Conservation (phyloP, 2,888 invertebrate species). For the Tubulanus polymorphus region DNA sequence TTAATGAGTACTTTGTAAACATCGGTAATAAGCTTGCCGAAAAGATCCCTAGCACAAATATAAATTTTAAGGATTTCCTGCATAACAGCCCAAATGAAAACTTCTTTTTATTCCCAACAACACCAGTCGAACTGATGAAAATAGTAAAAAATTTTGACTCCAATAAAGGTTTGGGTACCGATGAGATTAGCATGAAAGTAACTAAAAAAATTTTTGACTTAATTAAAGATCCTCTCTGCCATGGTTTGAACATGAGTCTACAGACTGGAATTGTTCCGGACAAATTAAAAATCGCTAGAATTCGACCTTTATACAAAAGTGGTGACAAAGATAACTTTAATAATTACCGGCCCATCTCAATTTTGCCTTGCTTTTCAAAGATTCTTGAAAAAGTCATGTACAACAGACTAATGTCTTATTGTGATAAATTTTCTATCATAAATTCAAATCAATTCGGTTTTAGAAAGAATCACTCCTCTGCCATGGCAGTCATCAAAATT, state of each 20-base stretch:
- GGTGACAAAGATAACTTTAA: not conserved
- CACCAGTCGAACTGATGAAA: not conserved
- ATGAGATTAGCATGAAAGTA: not conserved
- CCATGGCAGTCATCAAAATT: not conserved
- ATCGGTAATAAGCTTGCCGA: no score
- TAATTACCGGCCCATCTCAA: constrained; percentile 2
- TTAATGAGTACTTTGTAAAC: no score
- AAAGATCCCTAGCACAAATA: no score
- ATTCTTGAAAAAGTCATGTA: constrained; percentile 2
- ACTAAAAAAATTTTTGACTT: not conserved
- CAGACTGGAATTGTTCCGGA: not conserved
- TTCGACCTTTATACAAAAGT: not conserved
- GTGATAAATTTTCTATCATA: not conserved
- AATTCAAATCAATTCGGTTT: not conserved
- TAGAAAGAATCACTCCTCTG: not conserved
- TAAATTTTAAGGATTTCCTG: no score
- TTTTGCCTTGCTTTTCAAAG: constrained; percentile 1
- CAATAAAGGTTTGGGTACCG: not conserved
- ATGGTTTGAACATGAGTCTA: not conserved
- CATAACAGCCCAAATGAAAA: no score
- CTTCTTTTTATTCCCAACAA: not conserved
- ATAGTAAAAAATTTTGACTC: not conserved
- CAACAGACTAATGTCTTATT: not conserved
- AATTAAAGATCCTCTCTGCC: no score
- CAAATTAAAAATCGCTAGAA: not conserved